Percentiles rank a stretch among this genome's conserved stretches.
These are phyloP conservation scores for Drosophila suboccidentalis DNA, from an alignment of 2,888 invertebrate species.

Conservation along the genomic window DNA sequence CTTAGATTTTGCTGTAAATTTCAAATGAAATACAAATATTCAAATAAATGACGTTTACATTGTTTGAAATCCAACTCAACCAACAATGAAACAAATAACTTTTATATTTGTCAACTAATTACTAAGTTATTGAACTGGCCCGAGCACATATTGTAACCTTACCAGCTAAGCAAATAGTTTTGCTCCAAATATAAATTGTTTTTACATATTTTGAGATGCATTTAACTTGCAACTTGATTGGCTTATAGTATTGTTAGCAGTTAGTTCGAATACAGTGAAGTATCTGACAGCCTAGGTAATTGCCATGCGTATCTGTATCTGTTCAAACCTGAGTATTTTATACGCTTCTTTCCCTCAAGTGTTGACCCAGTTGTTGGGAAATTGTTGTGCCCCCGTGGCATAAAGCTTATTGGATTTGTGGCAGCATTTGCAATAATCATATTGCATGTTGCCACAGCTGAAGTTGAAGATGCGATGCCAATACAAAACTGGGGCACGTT, in stretches of 20 bases:
- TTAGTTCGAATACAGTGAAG: background rate
- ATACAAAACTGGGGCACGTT: conserved; percentile 55
- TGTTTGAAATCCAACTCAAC: background rate
- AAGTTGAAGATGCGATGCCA: conserved; percentile 11
- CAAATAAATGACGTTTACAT: background rate
- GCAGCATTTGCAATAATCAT: conserved; percentile 65
- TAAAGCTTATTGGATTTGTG: conserved; percentile 60
- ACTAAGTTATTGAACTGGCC: background rate
- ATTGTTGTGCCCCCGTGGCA: conserved; percentile 31
- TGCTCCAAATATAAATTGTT: background rate
- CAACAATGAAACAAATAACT: background rate
- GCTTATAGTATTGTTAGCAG: conserved; percentile 1
- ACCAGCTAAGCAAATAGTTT: background rate
- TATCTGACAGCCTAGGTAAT: conserved; percentile 11
- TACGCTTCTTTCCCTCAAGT: conserved; percentile 21
- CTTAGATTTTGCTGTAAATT: background rate
- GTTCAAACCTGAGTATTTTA: conserved; percentile 9
- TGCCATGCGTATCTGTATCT: conserved; percentile 10
- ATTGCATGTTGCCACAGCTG: conserved; percentile 40
- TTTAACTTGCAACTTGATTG: conserved; percentile 6
- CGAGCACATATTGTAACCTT: background rate
- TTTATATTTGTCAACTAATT: background rate
- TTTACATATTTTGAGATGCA: background rate
- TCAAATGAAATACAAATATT: background rate
- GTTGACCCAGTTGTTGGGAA: conserved; percentile 59